phyloP scores from a whole-genome alignment of 2,113 vertebrate species.

The Gadus macrocephalus region DNA sequence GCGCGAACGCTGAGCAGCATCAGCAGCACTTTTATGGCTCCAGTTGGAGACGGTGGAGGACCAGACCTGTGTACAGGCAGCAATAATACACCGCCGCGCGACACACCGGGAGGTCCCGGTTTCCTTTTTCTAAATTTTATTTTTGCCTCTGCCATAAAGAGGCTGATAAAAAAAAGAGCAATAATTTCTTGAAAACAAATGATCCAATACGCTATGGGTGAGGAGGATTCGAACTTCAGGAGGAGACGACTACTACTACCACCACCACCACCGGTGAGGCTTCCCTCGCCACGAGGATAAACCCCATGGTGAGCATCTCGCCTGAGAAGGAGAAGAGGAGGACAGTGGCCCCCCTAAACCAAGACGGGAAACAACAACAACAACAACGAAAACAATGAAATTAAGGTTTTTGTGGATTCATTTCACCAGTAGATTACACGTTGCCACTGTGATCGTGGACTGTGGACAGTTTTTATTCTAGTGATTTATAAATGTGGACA shows the following conservation, averaged over 20 bases:
- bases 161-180: slow-evolving; percentile 71
- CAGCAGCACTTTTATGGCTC: slow-evolving; percentile 61
- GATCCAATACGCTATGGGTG: slow-evolving; percentile 66
- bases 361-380: slow-evolving; percentile 10
- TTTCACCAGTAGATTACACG: slow-evolving; percentile 24
- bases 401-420: slow-evolving; percentile 35
- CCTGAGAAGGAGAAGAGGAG: slow-evolving; percentile 25
- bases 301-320: slow-evolving; percentile 43
- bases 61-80: slow-evolving; percentile 37
- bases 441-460: slow-evolving; percentile 56
- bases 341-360: slow-evolving; percentile 36
- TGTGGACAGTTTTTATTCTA: slow-evolving; percentile 42
- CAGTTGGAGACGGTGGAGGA: slow-evolving; percentile 53
- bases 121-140: neutral
- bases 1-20: slow-evolving; percentile 25
- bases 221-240: slow-evolving; percentile 70
- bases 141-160: slow-evolving; percentile 65
- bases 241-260: slow-evolving; percentile 25
- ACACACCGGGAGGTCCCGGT: slow-evolving; percentile 40
- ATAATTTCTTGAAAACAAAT: slow-evolving; percentile 64
- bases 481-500: slow-evolving; percentile 37
- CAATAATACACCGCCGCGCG: slow-evolving; percentile 56
- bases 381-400: slow-evolving; percentile 36
- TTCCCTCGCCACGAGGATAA: slow-evolving; percentile 15
- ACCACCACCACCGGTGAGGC: too few species aligned